Percentiles rank a stretch among this genome's conserved stretches.
Evolutionary conservation across 1,140 invertebrate species (phyloP).

Genomic region (Cotesia chilonis): DNA sequence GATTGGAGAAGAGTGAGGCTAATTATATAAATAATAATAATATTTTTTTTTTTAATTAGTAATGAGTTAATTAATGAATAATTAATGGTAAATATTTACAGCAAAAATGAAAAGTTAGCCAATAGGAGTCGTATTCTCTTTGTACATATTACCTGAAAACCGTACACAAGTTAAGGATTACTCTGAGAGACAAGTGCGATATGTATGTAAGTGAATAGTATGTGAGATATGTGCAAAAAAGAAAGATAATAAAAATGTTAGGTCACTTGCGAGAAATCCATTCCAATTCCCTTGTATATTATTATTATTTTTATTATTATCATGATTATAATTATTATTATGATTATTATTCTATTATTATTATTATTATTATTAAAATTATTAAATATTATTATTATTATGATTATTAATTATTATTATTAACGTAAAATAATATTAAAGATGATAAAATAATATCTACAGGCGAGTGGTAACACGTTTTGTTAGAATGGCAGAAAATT

Average conservation of each 20-base stretch:
- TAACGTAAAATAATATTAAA: slow-evolving; percentile 56
- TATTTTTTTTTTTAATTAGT: background rate
- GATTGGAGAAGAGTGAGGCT: slow-evolving; percentile 40
- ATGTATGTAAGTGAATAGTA: background rate
- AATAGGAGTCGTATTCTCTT: slow-evolving; percentile 34
- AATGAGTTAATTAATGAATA: slow-evolving; percentile 7
- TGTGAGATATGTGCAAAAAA: slow-evolving; percentile 20
- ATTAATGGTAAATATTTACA: slow-evolving; percentile 2
- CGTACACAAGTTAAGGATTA: slow-evolving; percentile 19
- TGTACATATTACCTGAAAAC: slow-evolving; percentile 37
- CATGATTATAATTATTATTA: slow-evolving; percentile 48
- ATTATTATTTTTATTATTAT: slow-evolving; percentile 43
- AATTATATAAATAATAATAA: slow-evolving; percentile 11
- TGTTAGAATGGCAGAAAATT: slow-evolving; percentile 67
- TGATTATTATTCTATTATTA: slow-evolving; percentile 47
- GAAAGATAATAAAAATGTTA: slow-evolving; percentile 17
- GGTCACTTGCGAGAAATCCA: slow-evolving; percentile 24
- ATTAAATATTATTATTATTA: slow-evolving; percentile 44
- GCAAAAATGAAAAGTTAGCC: slow-evolving; percentile 20
- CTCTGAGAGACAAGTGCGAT: background rate
- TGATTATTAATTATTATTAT: slow-evolving; percentile 63
- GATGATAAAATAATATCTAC: slow-evolving; percentile 47
- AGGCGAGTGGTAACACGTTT: slow-evolving; percentile 61
- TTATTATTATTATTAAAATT: slow-evolving; percentile 20
- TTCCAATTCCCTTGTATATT: slow-evolving; percentile 56